phyloP scores from a whole-genome alignment of 2,888 invertebrate species.

The Drosophila vallismaia region DNA sequence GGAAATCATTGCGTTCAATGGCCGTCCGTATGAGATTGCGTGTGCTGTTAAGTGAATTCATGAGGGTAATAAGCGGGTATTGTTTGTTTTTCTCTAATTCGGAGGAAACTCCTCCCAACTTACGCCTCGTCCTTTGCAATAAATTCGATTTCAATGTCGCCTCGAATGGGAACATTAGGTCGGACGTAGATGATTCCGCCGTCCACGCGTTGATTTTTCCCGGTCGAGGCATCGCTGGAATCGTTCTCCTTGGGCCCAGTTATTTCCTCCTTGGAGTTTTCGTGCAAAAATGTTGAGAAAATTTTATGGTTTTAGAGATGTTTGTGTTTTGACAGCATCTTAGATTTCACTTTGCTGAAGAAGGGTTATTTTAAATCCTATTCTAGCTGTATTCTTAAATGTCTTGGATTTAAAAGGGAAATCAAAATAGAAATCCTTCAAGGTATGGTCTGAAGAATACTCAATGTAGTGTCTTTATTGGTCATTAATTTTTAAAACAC shows the following conservation, averaged over 20 bases:
- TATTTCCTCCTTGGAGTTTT: constrained; percentile 64
- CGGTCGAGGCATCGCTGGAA: constrained; percentile 35
- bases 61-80: constrained; percentile 32
- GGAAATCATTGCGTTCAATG: constrained; percentile 91
- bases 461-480: too few relatives aligned
- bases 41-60: constrained; percentile 83
- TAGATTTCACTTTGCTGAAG: background rate
- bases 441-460: too few relatives aligned
- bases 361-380: background rate
- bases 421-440: too few relatives aligned
- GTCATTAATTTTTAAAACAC: too few relatives aligned
- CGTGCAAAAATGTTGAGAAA: constrained; percentile 36
- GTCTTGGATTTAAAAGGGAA: too few relatives aligned
- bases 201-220: constrained; percentile 82
- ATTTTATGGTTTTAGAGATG: constrained; percentile 33
- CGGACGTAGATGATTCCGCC: constrained; percentile 85
- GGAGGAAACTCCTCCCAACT: constrained; percentile 63
- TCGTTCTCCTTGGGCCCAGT: constrained; percentile 54
- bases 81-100: constrained; percentile 40
- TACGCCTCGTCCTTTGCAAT: constrained; percentile 86
- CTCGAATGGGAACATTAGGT: constrained; percentile 84
- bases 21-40: constrained; percentile 88
- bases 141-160: constrained; percentile 85
- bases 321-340: constrained; percentile 35
- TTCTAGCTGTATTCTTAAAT: too few relatives aligned